A percentile compares a stretch with the other conserved stretches of the same genome.
These are phyloP conservation scores for Callosobruchus maculatus DNA, from an alignment of 2,888 invertebrate species.

Conservation along the genomic window DNA sequence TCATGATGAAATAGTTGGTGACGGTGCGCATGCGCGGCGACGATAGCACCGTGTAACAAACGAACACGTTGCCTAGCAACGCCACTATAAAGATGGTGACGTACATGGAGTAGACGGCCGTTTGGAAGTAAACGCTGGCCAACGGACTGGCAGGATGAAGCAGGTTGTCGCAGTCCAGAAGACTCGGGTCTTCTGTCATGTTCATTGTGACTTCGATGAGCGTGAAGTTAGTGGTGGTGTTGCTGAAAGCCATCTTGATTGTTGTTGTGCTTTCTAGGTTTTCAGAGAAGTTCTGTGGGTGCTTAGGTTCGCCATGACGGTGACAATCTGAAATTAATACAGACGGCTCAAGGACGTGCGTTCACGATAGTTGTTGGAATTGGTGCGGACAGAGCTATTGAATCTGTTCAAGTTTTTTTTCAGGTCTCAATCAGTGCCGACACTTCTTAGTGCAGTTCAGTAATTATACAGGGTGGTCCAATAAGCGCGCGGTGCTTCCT, in stretches of 20 bases:
- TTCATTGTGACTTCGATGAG: conserved; percentile 3
- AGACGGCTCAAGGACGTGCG: neutral
- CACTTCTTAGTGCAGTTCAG: no score
- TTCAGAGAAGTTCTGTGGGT: neutral
- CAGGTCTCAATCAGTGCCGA: no score
- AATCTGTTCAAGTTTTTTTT: no score
- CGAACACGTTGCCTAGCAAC: conserved; percentile 70
- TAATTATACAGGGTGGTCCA: no score
- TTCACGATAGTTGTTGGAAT: no score
- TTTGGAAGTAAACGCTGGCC: conserved; percentile 55
- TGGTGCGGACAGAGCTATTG: no score
- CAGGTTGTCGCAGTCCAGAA: conserved; percentile 20
- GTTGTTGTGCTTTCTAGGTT: neutral
- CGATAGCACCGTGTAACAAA: conserved; percentile 82
- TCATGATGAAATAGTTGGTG: conserved; percentile 88
- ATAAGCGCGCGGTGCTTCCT: no score
- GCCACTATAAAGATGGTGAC: conserved; percentile 68
- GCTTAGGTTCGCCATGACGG: neutral
- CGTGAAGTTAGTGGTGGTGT: neutral
- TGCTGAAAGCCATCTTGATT: neutral
- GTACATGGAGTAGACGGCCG: conserved; percentile 68
- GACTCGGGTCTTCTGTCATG: conserved; percentile 8
- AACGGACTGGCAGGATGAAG: conserved; percentile 23
- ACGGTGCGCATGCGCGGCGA: conserved; percentile 87
- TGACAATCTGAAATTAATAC: neutral